Base-by-base conservation (phyloP, 2,113 vertebrate genomes). In the Leucoraja erinaceus region DNA sequence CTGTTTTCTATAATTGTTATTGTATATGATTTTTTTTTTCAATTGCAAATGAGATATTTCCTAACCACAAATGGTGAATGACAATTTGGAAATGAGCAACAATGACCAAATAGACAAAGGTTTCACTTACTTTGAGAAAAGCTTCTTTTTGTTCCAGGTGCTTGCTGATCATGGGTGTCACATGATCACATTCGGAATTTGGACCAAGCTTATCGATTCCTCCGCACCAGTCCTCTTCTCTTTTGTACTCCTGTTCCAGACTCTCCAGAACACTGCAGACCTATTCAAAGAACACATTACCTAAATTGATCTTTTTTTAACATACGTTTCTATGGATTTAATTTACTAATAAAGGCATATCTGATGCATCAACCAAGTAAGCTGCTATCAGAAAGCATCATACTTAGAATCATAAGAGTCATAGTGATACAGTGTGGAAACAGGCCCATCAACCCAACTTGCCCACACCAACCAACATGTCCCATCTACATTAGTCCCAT, bases 151-250 rank as follows among this genome's bases (percentile, higher is more conserved):
- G 99, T 94, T 99, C 99, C 79, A 99, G 96, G 94, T 99, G 99
- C 94, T 99, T 99, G 95, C 98, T 99, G 95, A 99, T 99, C 99
- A 99, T 99, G 20, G 99, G 99, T 12, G 96, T 98, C 93, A 99
- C 98, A 0, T 99, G 98, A 94, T 99, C 99, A 0, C 98, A 98
- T 95, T 99, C 99, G 4, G 98, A 99, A 94, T 99, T 99, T 93
- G 99, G 99, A 88, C 99, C 99, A 93, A 99, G 96, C 93, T 99
- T 99, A 95, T 99, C 99, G 0, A 98, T 98, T 91, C 99, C 99
- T 0, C 98, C 98, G 76, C 99, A 99, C 99, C 99, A 99, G 95
- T 99, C 99, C 96, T 99, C 99, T 93, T 99, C 99, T 92, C 99
- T 95, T 94, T 99, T 99, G 88, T 99, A 99, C 94, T 99, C 99